A percentile compares a stretch with the other conserved stretches of the same genome.
Conservation (phyloP, 2,888 invertebrate genomes). For the Pterobdella sp. region DNA sequence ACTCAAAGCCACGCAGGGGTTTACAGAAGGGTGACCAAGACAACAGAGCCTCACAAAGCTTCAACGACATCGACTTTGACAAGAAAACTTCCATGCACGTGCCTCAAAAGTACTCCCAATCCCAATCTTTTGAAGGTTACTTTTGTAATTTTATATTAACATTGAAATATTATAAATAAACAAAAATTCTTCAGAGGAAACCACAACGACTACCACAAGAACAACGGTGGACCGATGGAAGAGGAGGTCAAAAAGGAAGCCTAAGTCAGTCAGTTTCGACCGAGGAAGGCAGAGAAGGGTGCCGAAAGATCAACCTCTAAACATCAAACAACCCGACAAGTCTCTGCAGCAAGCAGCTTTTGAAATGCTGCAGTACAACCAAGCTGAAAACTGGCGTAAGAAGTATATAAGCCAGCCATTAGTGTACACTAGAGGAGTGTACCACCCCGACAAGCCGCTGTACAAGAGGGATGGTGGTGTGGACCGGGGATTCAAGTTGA, state of each 20-base stretch:
- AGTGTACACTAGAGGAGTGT: slow-evolving; percentile 28
- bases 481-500: slow-evolving; percentile 1
- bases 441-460: slow-evolving; percentile 29
- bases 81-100: neutral
- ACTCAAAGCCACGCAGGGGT: neutral
- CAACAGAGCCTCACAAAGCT: slow-evolving; percentile 10
- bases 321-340: slow-evolving; percentile 23
- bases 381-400: slow-evolving; percentile 18
- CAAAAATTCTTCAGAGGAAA: neutral
- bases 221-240: slow-evolving; percentile 22
- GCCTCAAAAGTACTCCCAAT: slow-evolving; percentile 5
- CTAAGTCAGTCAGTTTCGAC: slow-evolving; percentile 22
- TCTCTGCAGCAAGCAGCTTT: slow-evolving; percentile 29
- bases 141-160: neutral
- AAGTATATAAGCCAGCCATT: slow-evolving; percentile 16
- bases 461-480: slow-evolving; percentile 22
- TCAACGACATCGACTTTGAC: neutral
- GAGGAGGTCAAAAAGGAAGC: slow-evolving; percentile 18
- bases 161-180: neutral
- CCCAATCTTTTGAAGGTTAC: slow-evolving; percentile 1
- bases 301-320: slow-evolving; percentile 8
- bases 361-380: slow-evolving; percentile 23
- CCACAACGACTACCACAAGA: slow-evolving; percentile 16
- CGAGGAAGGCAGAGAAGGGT: neutral
- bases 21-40: slow-evolving; percentile 5